Percentiles rank a stretch among this genome's conserved stretches.
Conservation (phyloP, 1,140 invertebrate genomes). For the Drosophila ercepeae region DNA sequence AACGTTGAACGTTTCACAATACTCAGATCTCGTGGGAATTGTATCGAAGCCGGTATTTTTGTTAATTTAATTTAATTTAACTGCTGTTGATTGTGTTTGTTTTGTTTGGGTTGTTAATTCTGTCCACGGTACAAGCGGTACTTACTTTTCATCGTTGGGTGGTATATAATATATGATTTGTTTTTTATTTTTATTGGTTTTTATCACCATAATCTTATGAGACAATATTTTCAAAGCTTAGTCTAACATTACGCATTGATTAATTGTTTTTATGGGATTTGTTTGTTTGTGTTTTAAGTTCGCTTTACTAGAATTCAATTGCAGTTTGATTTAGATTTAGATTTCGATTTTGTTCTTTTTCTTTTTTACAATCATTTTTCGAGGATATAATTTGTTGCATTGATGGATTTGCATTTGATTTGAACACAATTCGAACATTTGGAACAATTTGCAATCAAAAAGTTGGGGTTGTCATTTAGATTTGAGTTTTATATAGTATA, state of each 20-base stretch:
- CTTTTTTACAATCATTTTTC: conserved; percentile 38
- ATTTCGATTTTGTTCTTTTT: conserved; percentile 21
- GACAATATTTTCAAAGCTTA: conserved; percentile 73
- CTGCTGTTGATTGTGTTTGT: conserved; percentile 18
- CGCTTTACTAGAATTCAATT: conserved; percentile 21
- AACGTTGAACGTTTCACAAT: conserved; percentile 53
- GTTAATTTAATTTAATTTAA: conserved; percentile 49
- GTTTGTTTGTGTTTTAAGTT: conserved; percentile 36
- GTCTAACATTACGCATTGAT: conserved; percentile 64
- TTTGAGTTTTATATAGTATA: conserved; percentile 53
- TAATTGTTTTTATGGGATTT: conserved; percentile 38
- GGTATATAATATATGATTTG: conserved; percentile 36
- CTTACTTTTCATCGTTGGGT: conserved; percentile 63
- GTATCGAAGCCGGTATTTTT: conserved; percentile 53
- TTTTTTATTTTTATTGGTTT: conserved; percentile 54
- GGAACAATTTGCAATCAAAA: conserved; percentile 46
- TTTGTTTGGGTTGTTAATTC: neutral
- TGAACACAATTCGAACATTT: conserved; percentile 35
- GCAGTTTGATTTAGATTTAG: conserved; percentile 14
- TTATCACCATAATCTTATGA: conserved; percentile 61
- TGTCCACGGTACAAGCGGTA: conserved; percentile 37
- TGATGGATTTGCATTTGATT: conserved; percentile 33
- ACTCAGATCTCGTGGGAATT: conserved; percentile 37
- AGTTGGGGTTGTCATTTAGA: conserved; percentile 29
- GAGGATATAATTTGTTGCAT: conserved; percentile 46